Evolutionary conservation across 2,888 invertebrate species (phyloP).

Genomic region (Frankliniella fusca): DNA sequence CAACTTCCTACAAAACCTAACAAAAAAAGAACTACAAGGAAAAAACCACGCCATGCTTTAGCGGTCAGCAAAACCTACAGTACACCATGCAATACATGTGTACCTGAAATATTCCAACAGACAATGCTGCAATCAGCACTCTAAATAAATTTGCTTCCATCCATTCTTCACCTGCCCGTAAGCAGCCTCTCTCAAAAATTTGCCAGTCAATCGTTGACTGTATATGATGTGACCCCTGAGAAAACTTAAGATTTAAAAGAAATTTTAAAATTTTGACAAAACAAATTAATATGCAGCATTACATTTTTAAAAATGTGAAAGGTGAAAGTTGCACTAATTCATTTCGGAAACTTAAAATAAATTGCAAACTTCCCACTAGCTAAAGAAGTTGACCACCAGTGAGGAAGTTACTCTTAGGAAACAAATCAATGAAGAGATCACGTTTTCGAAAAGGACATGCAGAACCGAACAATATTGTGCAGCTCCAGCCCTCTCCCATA

Average conservation of each 20-base stretch:
- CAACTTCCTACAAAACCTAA: slow-evolving; percentile 37
- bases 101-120: slow-evolving; percentile 87
- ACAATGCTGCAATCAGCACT: slow-evolving; percentile 78
- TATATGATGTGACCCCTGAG: slow-evolving; percentile 42
- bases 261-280: neutral
- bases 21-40: slow-evolving; percentile 38
- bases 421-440: no score
- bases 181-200: slow-evolving; percentile 91
- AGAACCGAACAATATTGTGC: no score
- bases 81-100: slow-evolving; percentile 27
- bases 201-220: slow-evolving; percentile 71
- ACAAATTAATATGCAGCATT: neutral
- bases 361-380: no score
- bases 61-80: neutral
- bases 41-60: neutral
- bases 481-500: no score
- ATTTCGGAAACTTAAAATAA: no score
- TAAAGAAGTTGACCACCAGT: no score
- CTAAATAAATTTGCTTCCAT: slow-evolving; percentile 82
- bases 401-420: no score
- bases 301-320: no score
- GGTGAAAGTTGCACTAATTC: no score
- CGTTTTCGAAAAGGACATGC: no score
- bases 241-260: neutral
- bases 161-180: slow-evolving; percentile 93